phyloP scores from a whole-genome alignment of 1,140 invertebrate species.

The Scylla paramamosain region DNA sequence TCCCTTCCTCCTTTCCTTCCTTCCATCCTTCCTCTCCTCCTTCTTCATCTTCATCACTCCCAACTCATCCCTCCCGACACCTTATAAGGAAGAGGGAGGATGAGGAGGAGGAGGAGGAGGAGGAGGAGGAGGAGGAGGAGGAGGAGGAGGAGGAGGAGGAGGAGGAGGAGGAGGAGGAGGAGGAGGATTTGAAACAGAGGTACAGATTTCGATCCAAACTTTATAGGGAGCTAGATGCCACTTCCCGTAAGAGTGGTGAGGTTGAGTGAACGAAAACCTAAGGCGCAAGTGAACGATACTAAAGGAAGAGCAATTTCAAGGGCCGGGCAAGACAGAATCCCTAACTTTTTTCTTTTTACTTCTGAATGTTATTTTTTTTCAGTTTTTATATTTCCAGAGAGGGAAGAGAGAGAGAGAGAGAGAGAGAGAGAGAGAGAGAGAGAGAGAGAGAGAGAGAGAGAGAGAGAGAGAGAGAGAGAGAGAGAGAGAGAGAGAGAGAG shows the following conservation, averaged over 20 bases:
- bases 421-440: not conserved
- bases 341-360: not conserved
- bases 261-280: not conserved
- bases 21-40: not conserved
- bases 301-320: not conserved
- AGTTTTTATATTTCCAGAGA: not conserved
- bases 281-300: not conserved
- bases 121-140: conserved; percentile 6
- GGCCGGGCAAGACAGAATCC: not conserved
- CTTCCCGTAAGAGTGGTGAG: not conserved
- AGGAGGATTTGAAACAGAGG: conserved; percentile 12
- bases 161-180: conserved; percentile 8
- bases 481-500: conserved; percentile 7
- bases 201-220: not conserved
- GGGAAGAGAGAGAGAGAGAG: not conserved
- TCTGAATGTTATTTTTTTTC: not conserved
- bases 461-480: not conserved
- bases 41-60: not conserved
- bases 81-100: not conserved
- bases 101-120: not conserved
- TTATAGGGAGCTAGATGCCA: not conserved
- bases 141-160: conserved; percentile 17
- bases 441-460: not conserved
- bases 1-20: not conserved
- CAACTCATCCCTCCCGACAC: not conserved